Evolutionary conservation across 2,888 invertebrate species (phyloP), one percentile per base, ranked within the genome.

Genomic region (Nomada lathburiana): DNA sequence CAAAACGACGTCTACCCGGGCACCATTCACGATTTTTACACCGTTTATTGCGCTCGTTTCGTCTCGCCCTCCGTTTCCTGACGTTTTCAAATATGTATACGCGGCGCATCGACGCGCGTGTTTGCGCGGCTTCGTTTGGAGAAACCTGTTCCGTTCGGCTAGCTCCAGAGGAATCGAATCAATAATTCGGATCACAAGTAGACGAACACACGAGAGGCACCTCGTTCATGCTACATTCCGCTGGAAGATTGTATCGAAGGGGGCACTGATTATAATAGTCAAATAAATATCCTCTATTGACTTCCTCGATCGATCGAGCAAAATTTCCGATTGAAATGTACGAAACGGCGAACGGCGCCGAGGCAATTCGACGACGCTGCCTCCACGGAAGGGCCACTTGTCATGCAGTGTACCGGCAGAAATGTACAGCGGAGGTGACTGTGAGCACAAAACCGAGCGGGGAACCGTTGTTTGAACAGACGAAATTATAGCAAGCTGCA

Each of bases 401-500:
- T 69, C 68, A 16, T 36, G 10, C 20, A 18, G 13, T 18, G 55
- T 36, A 18, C 18, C 16, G 55, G 18, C 23, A 18, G 18, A n/a
- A 50, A 20, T 26, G 23, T 11, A 26, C 57, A 26, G 42, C 13
- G 29, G 29, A 60, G 42, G 52, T 29, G 11, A 4, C 29, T 16
- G 47, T 2, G 69, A 23, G 62, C 18, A 42, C 18, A 29, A 26
- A 44, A 65, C 42, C 29, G 20, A 16, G 7, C 52, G 13, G 23
- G 63, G 7, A 26, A 63, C 47, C 47, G 23, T 59, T 65, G 62
- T 74, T 74, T 57, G 65, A 69, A 23, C 65, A 36, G 79, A 47
- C 70, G 79, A 71, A 82, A 82, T 82, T 80, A 65, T 71, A 59
- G 67, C 71, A 57, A 52, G 53, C 67, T 10, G n/a, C 53, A 36